Percentiles rank a stretch among this genome's conserved stretches.
phyloP scores from a whole-genome alignment of 2,888 invertebrate species.

The Ophion slaviceki region DNA sequence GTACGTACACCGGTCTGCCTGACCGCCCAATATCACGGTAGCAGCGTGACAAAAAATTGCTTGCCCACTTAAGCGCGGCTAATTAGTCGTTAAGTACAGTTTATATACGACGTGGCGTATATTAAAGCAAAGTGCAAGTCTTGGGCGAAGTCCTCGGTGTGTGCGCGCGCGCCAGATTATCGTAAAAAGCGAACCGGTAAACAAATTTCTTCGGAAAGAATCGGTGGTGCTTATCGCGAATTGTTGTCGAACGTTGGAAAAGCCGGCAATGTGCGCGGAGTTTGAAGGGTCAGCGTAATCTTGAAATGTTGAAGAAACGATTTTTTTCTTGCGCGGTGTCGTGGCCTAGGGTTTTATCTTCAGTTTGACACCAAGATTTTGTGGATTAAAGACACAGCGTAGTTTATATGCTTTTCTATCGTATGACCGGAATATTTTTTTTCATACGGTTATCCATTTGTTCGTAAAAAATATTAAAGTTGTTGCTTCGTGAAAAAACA shows the following conservation, averaged over 20 bases:
- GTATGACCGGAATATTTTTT: not conserved
- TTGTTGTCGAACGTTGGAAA: not conserved
- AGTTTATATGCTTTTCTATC: not conserved
- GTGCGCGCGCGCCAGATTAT: conserved; percentile 25
- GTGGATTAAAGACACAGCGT: not conserved
- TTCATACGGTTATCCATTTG: not conserved
- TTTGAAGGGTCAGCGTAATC: not conserved
- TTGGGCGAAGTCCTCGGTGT: conserved; percentile 18
- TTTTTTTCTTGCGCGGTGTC: not conserved
- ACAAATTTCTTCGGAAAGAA: not conserved
- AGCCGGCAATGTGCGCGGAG: not conserved
- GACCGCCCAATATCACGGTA: conserved; percentile 41
- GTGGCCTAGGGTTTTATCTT: not conserved
- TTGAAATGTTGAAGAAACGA: not conserved
- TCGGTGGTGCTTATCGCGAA: not conserved
- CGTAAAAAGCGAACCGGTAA: not conserved
- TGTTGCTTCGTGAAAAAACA: not conserved
- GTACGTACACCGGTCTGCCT: not conserved
- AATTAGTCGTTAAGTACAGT: conserved; percentile 65
- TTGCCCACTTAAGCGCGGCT: conserved; percentile 51
- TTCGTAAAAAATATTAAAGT: not conserved
- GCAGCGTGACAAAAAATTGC: conserved; percentile 43
- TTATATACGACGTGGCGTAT: conserved; percentile 50
- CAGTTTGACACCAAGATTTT: not conserved
- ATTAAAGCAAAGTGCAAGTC: conserved; percentile 55